phyloP scores from a whole-genome alignment of 1,140 invertebrate species.

The Ips nitidus region DNA sequence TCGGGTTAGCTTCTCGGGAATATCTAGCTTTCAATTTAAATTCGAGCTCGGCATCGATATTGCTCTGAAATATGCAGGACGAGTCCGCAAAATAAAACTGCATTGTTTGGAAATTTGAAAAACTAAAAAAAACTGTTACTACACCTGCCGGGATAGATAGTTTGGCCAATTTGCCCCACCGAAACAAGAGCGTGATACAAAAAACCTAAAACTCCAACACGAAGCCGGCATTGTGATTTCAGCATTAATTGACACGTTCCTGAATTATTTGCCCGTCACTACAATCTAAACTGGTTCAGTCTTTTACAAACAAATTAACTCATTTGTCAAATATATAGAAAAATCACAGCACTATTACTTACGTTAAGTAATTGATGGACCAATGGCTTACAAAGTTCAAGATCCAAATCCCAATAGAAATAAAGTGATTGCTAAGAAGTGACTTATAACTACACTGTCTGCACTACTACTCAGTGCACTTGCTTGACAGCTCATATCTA shows the following conservation, averaged over 20 bases:
- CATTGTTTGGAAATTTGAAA: not conserved
- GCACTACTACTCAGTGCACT: slow-evolving; percentile 63
- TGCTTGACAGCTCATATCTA: slow-evolving; percentile 74
- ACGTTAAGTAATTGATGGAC: not conserved
- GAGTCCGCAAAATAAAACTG: not conserved
- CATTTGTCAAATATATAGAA: not conserved
- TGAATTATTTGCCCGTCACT: not conserved
- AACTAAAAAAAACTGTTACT: not conserved
- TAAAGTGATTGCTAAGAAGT: slow-evolving; percentile 6
- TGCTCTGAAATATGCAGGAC: not conserved
- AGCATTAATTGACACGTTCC: slow-evolving; percentile 3
- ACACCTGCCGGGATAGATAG: not conserved
- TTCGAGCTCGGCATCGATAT: not conserved
- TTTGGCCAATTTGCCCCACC: not conserved
- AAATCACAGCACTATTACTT: slow-evolving; percentile 5
- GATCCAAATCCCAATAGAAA: slow-evolving; percentile 20
- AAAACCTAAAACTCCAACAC: not conserved
- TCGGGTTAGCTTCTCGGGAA: too few species aligned
- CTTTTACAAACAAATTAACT: not conserved
- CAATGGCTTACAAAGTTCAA: not conserved
- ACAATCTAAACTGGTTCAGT: not conserved
- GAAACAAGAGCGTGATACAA: not conserved
- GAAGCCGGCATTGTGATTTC: not conserved
- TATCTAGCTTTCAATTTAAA: too few species aligned
- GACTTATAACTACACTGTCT: not conserved